phyloP scores from a whole-genome alignment of 2,888 invertebrate genomes.

The Psococerastis gibbosa region DNA sequence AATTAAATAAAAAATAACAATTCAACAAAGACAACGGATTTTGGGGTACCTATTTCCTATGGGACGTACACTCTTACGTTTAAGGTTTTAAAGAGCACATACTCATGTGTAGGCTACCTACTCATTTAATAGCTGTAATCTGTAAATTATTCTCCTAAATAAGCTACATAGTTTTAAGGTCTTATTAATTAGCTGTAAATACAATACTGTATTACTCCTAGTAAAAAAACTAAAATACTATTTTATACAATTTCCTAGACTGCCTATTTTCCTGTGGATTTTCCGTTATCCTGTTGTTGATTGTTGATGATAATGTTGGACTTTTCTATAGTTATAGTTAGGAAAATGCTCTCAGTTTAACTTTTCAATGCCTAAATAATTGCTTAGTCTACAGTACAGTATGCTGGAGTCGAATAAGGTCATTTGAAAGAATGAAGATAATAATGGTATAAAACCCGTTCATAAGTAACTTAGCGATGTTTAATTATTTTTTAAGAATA shows the following conservation, averaged over 20 bases:
- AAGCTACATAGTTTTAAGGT: no score
- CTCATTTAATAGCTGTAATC: no score
- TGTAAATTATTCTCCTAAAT: no score
- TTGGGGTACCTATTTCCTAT: no score
- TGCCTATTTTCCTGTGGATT: constrained; percentile 7
- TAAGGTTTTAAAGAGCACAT: no score
- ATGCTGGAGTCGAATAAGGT: neutral
- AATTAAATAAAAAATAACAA: no score
- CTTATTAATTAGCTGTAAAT: neutral
- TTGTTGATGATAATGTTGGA: constrained; percentile 9
- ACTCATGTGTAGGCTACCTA: neutral
- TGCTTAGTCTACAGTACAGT: neutral
- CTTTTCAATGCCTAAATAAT: constrained; percentile 4
- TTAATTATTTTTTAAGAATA: no score
- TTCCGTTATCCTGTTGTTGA: constrained; percentile 7
- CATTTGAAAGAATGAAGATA: neutral
- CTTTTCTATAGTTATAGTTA: neutral
- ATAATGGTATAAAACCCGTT: neutral
- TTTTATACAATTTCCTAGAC: constrained; percentile 5
- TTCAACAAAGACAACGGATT: no score
- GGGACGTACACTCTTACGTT: no score
- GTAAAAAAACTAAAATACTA: neutral
- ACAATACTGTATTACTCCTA: neutral
- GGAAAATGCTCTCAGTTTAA: constrained; percentile 4
- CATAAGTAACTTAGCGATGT: no score